Conservation (phyloP, 2,888 invertebrate species). For the Stenolophus ochropezus region DNA sequence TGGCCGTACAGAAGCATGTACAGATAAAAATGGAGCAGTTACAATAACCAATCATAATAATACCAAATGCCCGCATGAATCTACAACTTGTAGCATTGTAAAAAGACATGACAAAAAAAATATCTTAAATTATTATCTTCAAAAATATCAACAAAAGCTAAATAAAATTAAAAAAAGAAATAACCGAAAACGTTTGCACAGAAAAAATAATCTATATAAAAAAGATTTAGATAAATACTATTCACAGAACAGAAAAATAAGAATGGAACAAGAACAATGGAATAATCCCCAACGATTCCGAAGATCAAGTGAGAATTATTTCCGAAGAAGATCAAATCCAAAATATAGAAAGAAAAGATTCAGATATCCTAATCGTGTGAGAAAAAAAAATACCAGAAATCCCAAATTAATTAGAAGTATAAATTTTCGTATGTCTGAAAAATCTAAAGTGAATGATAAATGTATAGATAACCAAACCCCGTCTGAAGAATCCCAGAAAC, state of each 20-base stretch:
- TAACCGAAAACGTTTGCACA: background rate
- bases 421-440: too few species aligned
- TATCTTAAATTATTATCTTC: background rate
- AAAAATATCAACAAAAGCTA: background rate
- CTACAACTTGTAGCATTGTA: background rate
- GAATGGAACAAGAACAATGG: background rate
- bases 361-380: too few species aligned
- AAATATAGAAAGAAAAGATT: background rate
- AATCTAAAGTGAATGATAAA: too few species aligned
- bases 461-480: too few species aligned
- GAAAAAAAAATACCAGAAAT: background rate
- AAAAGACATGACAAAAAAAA: background rate
- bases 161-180: background rate
- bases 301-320: background rate
- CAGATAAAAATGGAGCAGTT: background rate
- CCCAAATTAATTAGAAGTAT: too few species aligned
- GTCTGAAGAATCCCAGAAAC: too few species aligned
- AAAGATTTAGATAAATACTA: background rate
- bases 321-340: background rate
- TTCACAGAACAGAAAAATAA: background rate
- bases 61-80: too few species aligned
- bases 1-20: background rate
- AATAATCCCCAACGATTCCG: background rate
- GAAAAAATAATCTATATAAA: background rate
- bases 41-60: background rate